A percentile compares a stretch with the other conserved stretches of the same genome.
Evolutionary conservation across 2,888 invertebrate species (phyloP).

Genomic region (Belgica antarctica): DNA sequence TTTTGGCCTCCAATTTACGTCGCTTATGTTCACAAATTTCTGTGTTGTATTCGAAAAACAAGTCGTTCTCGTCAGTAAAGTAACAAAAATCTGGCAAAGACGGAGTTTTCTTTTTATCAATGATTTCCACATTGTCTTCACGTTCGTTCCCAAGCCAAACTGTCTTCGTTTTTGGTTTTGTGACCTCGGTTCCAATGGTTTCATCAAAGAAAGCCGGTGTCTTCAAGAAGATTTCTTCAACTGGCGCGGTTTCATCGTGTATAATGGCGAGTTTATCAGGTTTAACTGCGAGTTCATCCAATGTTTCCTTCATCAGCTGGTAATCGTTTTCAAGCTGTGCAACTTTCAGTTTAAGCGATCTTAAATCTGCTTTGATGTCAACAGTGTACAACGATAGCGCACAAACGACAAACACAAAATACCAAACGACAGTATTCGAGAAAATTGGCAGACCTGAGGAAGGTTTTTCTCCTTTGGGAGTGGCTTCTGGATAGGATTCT

Average conservation of each 20-base stretch:
- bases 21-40: slow-evolving; percentile 31
- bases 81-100: slow-evolving; percentile 27
- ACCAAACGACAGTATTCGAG: too few relatives aligned
- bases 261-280: too few relatives aligned
- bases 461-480: not conserved
- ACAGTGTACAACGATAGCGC: not conserved
- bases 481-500: not conserved
- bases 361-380: not conserved
- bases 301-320: not conserved
- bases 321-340: not conserved
- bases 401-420: not conserved
- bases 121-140: slow-evolving; percentile 26
- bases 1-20: slow-evolving; percentile 23
- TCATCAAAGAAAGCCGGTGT: too few relatives aligned
- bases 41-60: slow-evolving; percentile 33
- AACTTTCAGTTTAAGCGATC: not conserved
- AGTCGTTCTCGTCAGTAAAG: slow-evolving; percentile 14
- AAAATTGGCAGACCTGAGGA: too few relatives aligned
- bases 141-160: slow-evolving; percentile 31
- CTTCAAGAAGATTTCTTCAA: too few relatives aligned
- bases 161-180: slow-evolving; percentile 21
- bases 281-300: not conserved
- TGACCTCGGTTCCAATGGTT: not conserved
- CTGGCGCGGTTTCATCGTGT: too few relatives aligned
- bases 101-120: slow-evolving; percentile 26